These are phyloP conservation scores for Calidris pugnax DNA, from an alignment of 2,113 vertebrate species.

Conservation along the genomic window DNA sequence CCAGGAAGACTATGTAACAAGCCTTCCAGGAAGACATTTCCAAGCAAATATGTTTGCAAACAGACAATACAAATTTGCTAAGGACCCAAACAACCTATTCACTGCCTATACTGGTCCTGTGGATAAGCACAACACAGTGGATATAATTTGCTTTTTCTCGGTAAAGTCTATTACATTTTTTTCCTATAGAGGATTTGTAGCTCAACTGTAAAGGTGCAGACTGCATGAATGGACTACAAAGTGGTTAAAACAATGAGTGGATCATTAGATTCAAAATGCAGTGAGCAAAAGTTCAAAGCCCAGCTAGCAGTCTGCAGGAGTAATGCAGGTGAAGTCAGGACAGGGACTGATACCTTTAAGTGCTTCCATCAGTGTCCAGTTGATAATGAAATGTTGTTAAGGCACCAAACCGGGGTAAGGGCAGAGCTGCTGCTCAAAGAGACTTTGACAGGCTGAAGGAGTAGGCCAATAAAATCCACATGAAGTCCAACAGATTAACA, in stretches of 20 bases:
- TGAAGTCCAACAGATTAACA: not conserved
- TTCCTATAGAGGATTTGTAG: not conserved
- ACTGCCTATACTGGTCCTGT: not conserved
- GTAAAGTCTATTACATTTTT: not conserved
- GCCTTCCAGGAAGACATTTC: not conserved
- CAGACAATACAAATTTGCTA: not conserved
- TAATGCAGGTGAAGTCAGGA: not conserved
- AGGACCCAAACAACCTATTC: not conserved
- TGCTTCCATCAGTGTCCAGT: not conserved
- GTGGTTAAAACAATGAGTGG: not conserved
- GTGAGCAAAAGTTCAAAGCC: not conserved
- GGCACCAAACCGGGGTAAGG: not conserved
- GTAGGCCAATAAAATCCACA: not conserved
- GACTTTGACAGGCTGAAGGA: not conserved
- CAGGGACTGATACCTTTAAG: not conserved
- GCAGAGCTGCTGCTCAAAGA: not conserved
- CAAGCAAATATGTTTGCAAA: not conserved
- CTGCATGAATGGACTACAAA: not conserved
- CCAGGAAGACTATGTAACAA: not conserved
- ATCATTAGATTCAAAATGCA: not conserved
- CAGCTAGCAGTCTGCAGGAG: not conserved
- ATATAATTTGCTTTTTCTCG: not conserved
- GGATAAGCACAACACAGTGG: not conserved
- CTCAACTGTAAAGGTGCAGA: not conserved
- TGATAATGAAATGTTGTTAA: not conserved